These are phyloP conservation scores for Drosophila malerkotliana DNA, from an alignment of 1,140 invertebrate species.

Conservation along the genomic window DNA sequence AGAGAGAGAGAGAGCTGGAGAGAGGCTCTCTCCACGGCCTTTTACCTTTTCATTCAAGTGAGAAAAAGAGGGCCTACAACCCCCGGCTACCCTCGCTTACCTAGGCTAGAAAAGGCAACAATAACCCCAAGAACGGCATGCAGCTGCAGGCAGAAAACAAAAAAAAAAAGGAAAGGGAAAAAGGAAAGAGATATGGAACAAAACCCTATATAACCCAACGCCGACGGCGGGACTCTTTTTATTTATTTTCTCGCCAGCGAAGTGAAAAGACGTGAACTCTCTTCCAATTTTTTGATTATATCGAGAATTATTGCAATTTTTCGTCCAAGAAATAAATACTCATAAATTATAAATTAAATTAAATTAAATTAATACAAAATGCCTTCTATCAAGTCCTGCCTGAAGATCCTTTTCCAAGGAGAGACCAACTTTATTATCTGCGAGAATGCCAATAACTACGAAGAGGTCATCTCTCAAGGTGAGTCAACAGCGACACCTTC, in stretches of 20 bases:
- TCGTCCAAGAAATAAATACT: background rate
- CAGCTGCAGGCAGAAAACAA: slow-evolving; percentile 9
- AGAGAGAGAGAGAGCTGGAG: background rate
- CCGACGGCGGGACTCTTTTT: background rate
- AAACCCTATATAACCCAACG: background rate
- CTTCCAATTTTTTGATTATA: background rate
- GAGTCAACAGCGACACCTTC: slow-evolving; percentile 2
- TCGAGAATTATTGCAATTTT: background rate
- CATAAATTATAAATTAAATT: slow-evolving; percentile 1
- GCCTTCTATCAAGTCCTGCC: slow-evolving; percentile 37
- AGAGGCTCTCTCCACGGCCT: slow-evolving; percentile 1
- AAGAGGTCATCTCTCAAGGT: slow-evolving; percentile 63
- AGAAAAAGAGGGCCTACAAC: slow-evolving; percentile 31
- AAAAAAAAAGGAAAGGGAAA: background rate
- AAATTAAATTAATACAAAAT: slow-evolving; percentile 5
- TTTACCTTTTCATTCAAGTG: slow-evolving; percentile 15
- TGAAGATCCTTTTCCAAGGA: slow-evolving; percentile 65
- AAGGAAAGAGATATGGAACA: background rate
- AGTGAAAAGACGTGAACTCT: background rate
- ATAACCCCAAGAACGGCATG: background rate
- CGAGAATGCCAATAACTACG: slow-evolving; percentile 49
- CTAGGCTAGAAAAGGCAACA: background rate
- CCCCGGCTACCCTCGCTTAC: slow-evolving; percentile 24
- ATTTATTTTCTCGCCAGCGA: background rate
- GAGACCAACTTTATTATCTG: slow-evolving; percentile 47